Evolutionary conservation across 2,888 invertebrate species (phyloP), one percentile per base, ranked within the genome.

Genomic region (Allygus modestus): DNA sequence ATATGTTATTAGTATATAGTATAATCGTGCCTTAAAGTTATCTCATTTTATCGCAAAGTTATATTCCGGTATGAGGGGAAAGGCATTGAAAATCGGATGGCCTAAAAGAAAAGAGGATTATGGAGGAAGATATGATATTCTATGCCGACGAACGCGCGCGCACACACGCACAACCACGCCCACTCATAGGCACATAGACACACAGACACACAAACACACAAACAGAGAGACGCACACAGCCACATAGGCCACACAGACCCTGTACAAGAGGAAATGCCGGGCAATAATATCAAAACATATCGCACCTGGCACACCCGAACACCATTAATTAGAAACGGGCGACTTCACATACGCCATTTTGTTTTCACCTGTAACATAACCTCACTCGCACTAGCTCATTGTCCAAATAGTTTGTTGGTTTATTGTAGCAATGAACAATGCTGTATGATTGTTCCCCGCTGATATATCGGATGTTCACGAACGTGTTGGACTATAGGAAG

Each of bases 261-360:
- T 71, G 71, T 71, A 28, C 11, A 20, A 41, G 28, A 77, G 77
- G 77, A 77, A 46, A 26, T 12, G 23, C 43, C 33, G 73, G 28
- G 77, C 51, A 51, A 77, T 77, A 43, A 2, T 26, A 77, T 77
- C 77, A 26, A 1, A 31, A 31, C 69, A 23, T 26, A 20, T 77
- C 11, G 28, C 77, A 51, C 77, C 77, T 77, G 77, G 73, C 73
- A 41, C 73, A 9, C 71, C 31, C 37, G 41, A 15, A n/a, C 51
- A 26, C 28, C 51, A 51, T 77, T 51, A 77, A 51, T 77, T 77
- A 77, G 46, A 77, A n/a, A n/a, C 51, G 77, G 26, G 1, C 46
- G 20, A 77, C 28, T 41, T 43, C 41, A 43, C 77, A 20, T 4
- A 11, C 77, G 77, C 77, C 77, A 77, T 77, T 77, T 77, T 77